Percentiles rank a stretch among this genome's conserved stretches.
Evolutionary conservation across 2,888 invertebrate species (phyloP).

Genomic region (Chrysina gloriosa): DNA sequence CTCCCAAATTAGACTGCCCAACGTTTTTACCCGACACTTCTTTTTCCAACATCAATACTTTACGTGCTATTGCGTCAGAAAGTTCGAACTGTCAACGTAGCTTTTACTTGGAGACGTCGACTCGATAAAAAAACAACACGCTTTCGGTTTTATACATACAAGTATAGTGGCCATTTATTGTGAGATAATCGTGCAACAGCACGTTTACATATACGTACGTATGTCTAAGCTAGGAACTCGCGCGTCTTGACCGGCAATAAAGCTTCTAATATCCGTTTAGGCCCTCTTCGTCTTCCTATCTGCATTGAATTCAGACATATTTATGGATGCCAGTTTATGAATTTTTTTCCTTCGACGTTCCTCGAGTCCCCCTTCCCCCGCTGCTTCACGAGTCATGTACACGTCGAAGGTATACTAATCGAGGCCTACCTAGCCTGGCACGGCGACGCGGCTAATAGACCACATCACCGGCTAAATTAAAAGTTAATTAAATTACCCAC

Average conservation of each 20-base stretch:
- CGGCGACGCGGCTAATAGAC: background rate
- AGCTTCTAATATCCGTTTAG: constrained; percentile 21
- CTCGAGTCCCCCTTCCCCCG: background rate
- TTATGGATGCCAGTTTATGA: constrained; percentile 35
- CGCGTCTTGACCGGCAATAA: background rate
- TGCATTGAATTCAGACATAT: constrained; percentile 33
- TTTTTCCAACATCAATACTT: no score
- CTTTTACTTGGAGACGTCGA: no score
- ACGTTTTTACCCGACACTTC: no score
- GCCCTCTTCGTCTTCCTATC: background rate
- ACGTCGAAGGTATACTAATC: background rate
- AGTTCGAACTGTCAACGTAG: no score
- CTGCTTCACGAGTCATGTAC: background rate
- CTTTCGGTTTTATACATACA: background rate
- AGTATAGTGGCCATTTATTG: constrained; percentile 2
- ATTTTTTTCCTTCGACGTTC: constrained; percentile 2
- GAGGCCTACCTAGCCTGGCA: background rate
- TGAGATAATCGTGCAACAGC: constrained; percentile 20
- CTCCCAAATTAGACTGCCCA: no score
- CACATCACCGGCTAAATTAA: constrained; percentile 6
- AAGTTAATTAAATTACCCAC: constrained; percentile 36
- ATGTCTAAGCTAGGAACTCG: background rate
- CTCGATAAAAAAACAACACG: no score
- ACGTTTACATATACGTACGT: background rate
- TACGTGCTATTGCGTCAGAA: no score